Percentiles rank a stretch among this genome's conserved stretches.
Evolutionary conservation across 2,797 vertebrate genomes (phyloP).

Genomic region (Eidolon dupreanum): DNA sequence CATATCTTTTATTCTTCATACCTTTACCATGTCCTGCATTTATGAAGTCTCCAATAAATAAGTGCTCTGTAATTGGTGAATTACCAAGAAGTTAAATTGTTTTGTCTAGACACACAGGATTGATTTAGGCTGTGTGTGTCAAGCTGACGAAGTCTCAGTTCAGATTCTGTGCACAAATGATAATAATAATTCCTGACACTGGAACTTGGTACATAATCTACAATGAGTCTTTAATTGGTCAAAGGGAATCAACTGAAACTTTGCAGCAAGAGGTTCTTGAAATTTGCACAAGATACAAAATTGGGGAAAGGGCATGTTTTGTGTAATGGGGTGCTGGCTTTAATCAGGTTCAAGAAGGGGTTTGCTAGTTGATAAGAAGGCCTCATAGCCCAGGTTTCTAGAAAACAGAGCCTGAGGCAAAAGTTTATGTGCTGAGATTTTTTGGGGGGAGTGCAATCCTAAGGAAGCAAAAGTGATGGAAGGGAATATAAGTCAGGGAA

Average conservation of each 20-base stretch:
- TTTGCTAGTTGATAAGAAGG: background rate
- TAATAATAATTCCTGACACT: background rate
- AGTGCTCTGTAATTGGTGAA: constrained; percentile 34
- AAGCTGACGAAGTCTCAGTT: constrained; percentile 24
- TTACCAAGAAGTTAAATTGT: constrained; percentile 60
- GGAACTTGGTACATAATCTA: background rate
- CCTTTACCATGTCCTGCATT: background rate
- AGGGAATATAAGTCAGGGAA: background rate
- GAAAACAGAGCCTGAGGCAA: background rate
- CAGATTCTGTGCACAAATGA: background rate
- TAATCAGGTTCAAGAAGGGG: background rate
- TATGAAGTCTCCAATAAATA: constrained; percentile 54
- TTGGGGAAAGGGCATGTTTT: background rate
- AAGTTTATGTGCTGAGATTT: background rate
- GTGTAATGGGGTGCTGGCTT: background rate
- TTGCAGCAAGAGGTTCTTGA: background rate
- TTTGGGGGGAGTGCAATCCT: background rate
- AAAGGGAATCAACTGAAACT: background rate
- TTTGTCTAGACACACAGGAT: constrained; percentile 65
- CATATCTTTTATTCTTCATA: background rate
- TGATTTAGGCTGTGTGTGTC: constrained; percentile 39
- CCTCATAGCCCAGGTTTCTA: background rate
- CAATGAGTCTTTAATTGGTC: background rate
- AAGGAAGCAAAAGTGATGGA: background rate
- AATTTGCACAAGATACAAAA: background rate